Base-by-base conservation (phyloP, 1,140 invertebrate species). In the Apis dorsata region DNA sequence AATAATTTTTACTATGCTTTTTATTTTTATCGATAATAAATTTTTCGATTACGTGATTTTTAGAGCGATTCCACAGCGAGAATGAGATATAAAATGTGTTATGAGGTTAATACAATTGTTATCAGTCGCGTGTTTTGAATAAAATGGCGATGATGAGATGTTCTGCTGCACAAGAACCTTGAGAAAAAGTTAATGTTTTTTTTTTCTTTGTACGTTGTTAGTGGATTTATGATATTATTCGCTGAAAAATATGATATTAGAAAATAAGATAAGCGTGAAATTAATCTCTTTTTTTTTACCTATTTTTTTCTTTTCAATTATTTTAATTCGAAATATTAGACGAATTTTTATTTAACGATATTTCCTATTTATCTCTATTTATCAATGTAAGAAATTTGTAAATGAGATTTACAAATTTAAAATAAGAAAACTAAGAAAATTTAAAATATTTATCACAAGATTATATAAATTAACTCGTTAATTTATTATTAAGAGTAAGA, bases 51-150 rank as follows among this genome's bases (percentile, higher is more conserved):
- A 55, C 44, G 51, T 65, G 79, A 49, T 34, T 49, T 65, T 81
- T 65, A 74, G 66, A 70, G n/a, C 2, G 2, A 34, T 34, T 4
- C 55, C 7, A 17, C 49, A 19, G 19, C n/a, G 17, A 12, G 21
- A 73, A 73, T 13, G 17, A 72, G 17, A 44, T 73, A 24, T 17
- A 63, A 72, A 13, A n/a, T n/a, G 44, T 65, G 79, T 81, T 81
- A 75, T 3, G 17, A 51, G 17, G 68, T 83, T 83, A 83, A 77
- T 83, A 21, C 12, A 28, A n/a, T 60, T 12, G 51, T 80, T 72
- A 49, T 74, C 44, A 24, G 9, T 12, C 10, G 44, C 8, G 13
- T 28, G 11, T 3, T 62, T 53, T 28, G 11, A 28, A 68, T 13
- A 55, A 53, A 34, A 28, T 49, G 34, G 4, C n/a, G 24, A 1